Evolutionary conservation across 2,113 vertebrate species (phyloP).

Genomic region (Otus sunia): DNA sequence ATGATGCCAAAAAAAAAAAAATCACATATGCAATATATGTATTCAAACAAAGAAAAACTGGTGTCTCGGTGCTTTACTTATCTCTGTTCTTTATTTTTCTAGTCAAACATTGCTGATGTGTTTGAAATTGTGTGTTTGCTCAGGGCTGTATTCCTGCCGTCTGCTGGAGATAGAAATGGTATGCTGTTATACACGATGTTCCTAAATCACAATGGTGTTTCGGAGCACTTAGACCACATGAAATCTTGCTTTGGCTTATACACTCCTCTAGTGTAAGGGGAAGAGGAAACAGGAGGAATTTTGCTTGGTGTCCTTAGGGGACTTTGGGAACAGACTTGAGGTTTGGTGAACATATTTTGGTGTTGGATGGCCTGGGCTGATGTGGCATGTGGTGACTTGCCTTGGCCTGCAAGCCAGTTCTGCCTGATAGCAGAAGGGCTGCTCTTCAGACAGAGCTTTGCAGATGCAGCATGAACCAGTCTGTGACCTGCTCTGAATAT

Average conservation of each 20-base stretch:
- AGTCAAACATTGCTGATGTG: background rate
- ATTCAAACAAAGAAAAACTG: slow-evolving; percentile 11
- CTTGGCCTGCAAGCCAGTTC: background rate
- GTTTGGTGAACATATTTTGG: background rate
- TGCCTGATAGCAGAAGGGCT: background rate
- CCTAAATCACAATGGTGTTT: background rate
- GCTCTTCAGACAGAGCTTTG: background rate
- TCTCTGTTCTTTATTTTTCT: background rate
- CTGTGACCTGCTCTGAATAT: background rate
- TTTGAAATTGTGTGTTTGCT: background rate
- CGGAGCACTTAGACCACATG: background rate
- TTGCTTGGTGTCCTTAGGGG: background rate
- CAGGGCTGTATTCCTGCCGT: background rate
- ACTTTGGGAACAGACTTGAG: background rate
- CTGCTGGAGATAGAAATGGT: background rate
- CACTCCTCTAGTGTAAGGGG: background rate
- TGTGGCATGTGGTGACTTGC: background rate
- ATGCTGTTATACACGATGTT: background rate
- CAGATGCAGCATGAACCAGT: background rate
- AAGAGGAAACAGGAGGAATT: background rate
- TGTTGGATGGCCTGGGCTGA: background rate
- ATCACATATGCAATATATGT: slow-evolving; percentile 17
- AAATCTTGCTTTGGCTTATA: background rate
- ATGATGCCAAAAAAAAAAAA: slow-evolving; percentile 50
- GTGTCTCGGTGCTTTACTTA: background rate